These are phyloP conservation scores for Stegodyphus mimosarum DNA, from an alignment of 1,140 invertebrate species.

Conservation along the genomic window DNA sequence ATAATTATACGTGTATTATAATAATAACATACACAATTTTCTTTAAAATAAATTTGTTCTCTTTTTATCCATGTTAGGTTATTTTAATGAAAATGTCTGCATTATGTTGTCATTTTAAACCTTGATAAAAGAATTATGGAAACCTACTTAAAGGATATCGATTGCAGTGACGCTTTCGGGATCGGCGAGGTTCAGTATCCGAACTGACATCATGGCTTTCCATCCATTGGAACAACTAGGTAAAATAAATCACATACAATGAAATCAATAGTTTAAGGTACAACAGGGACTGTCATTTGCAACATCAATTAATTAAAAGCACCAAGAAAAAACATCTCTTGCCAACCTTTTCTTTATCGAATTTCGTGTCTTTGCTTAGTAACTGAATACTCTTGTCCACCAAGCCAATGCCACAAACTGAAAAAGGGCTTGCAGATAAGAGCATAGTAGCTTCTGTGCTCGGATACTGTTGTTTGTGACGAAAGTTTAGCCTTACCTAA, in stretches of 20 bases:
- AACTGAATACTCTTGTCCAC: slow-evolving; percentile 69
- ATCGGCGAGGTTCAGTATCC: background rate
- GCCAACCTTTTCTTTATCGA: slow-evolving; percentile 65
- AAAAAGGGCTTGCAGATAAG: slow-evolving; percentile 71
- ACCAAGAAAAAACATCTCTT: no score
- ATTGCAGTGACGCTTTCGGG: slow-evolving; percentile 16
- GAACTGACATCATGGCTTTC: slow-evolving; percentile 21
- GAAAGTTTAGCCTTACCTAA: slow-evolving; percentile 69
- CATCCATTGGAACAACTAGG: slow-evolving; percentile 65
- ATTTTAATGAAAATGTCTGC: no score
- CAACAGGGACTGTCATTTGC: no score
- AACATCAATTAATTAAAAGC: no score
- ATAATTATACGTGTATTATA: no score
- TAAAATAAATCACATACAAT: slow-evolving; percentile 15
- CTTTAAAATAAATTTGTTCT: no score
- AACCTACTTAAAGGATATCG: no score
- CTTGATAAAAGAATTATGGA: no score
- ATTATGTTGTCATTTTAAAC: no score
- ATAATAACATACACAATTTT: no score
- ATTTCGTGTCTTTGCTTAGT: slow-evolving; percentile 65
- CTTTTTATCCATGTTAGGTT: no score
- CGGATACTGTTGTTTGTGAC: slow-evolving; percentile 69
- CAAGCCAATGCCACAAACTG: slow-evolving; percentile 72
- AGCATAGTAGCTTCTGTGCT: slow-evolving; percentile 70
- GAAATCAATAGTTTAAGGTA: no score